A percentile compares a stretch with the other conserved stretches of the same genome.
phyloP scores from a whole-genome alignment of 2,888 invertebrate species.

The Dynastes tityus region DNA sequence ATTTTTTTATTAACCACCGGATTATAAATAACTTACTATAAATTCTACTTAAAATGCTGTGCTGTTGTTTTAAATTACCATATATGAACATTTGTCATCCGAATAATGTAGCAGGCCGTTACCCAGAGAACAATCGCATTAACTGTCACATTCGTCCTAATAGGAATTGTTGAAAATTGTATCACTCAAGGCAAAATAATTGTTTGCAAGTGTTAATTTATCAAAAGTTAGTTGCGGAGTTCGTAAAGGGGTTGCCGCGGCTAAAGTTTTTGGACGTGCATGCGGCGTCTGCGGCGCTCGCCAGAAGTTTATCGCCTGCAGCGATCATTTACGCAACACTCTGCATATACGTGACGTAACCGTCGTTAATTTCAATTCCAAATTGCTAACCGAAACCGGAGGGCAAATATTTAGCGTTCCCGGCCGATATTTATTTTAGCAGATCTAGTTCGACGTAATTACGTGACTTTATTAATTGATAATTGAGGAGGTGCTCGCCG shows the following conservation, averaged over 20 bases:
- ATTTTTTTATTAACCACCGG: no score
- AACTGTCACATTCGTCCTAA: conserved; percentile 9
- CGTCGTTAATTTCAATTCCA: conserved; percentile 42
- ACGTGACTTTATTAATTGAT: neutral
- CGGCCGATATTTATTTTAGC: conserved; percentile 13
- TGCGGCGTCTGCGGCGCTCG: conserved; percentile 14
- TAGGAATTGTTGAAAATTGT: conserved; percentile 29
- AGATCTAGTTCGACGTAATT: neutral
- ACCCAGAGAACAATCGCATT: no score
- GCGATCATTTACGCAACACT: conserved; percentile 44
- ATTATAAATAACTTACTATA: no score
- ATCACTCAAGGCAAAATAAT: conserved; percentile 36
- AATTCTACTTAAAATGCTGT: no score
- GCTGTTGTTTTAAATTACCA: no score
- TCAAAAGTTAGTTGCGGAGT: conserved; percentile 44
- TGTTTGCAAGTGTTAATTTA: conserved; percentile 46
- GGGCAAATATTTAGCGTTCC: conserved; percentile 35
- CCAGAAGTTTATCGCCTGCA: conserved; percentile 40
- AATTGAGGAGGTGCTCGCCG: neutral
- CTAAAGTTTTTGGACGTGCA: conserved; percentile 39
- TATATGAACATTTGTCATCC: no score
- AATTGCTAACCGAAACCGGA: conserved; percentile 33
- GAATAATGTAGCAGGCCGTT: no score
- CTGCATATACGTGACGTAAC: conserved; percentile 44
- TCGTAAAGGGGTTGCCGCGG: conserved; percentile 19